Conservation (phyloP, 2,113 vertebrate species). For the Tachysurus fulvidraco region DNA sequence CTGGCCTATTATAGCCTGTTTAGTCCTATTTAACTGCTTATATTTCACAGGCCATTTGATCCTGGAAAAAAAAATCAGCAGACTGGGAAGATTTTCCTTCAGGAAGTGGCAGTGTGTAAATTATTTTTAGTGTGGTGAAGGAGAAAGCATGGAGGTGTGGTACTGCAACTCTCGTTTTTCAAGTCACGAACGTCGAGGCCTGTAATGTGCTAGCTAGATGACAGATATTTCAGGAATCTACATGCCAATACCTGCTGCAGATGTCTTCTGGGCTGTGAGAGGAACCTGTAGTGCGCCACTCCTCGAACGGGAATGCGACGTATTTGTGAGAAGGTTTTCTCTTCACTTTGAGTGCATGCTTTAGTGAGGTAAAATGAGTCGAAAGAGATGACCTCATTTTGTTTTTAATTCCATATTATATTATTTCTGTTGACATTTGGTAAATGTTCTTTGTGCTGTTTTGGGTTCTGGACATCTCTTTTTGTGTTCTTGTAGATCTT, state of each 20-base stretch:
- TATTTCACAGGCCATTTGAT: conserved; percentile 7
- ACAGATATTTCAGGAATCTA: conserved; percentile 26
- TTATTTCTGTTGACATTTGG: background rate
- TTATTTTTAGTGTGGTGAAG: conserved; percentile 1
- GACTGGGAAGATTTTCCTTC: background rate
- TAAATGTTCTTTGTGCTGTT: background rate
- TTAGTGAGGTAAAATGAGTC: no score
- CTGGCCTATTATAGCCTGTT: background rate
- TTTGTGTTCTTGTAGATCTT: background rate
- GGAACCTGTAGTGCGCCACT: background rate
- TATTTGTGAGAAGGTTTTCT: conserved; percentile 4
- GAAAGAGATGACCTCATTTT: background rate
- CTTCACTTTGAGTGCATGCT: background rate
- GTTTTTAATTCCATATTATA: background rate
- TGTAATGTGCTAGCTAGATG: conserved; percentile 1
- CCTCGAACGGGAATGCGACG: background rate
- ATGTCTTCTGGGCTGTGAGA: background rate
- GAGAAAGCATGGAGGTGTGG: background rate
- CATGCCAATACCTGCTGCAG: conserved; percentile 44
- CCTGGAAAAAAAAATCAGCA: background rate
- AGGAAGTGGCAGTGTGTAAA: background rate
- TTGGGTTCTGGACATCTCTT: background rate
- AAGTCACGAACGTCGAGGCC: background rate
- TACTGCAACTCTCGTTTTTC: background rate
- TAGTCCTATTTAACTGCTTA: conserved; percentile 4